These are phyloP conservation scores for Benthosema pterotum DNA, from an alignment of 2,797 vertebrate genomes.

Conservation along the genomic window DNA sequence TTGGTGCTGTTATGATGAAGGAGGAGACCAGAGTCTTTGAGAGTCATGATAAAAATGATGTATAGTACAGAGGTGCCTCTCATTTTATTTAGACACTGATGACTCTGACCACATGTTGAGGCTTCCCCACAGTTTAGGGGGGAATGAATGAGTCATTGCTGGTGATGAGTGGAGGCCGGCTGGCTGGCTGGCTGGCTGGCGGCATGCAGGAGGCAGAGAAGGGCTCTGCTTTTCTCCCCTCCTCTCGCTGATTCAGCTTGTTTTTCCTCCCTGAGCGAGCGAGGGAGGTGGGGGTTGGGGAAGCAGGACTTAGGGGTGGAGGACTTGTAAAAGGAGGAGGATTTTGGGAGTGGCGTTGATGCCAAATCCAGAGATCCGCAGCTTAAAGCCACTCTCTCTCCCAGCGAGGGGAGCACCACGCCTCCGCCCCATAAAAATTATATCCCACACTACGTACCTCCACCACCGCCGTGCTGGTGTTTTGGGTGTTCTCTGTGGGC, in stretches of 20 bases:
- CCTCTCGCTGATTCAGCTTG: constrained; percentile 62
- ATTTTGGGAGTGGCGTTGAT: constrained; percentile 40
- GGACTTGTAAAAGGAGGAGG: constrained; percentile 32
- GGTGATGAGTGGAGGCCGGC: neutral
- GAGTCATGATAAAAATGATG: too few relatives aligned
- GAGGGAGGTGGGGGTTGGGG: constrained; percentile 24
- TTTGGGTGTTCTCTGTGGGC: constrained; percentile 21
- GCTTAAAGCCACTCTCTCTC: constrained; percentile 51
- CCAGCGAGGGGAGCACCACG: constrained; percentile 46
- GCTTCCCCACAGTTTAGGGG: constrained; percentile 33
- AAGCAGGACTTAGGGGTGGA: constrained; percentile 27
- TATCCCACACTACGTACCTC: constrained; percentile 34
- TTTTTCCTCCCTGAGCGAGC: constrained; percentile 34
- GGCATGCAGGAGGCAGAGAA: constrained; percentile 1
- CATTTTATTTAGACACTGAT: too few relatives aligned
- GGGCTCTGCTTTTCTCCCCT: constrained; percentile 42
- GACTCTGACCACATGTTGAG: constrained; percentile 29
- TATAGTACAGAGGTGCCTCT: too few relatives aligned
- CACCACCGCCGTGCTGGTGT: constrained; percentile 44
- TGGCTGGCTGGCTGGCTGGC: too few relatives aligned
- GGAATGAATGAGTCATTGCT: constrained; percentile 9
- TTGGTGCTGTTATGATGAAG: too few relatives aligned
- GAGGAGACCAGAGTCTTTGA: too few relatives aligned
- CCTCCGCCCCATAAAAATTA: constrained; percentile 53
- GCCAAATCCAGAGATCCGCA: constrained; percentile 56